These are phyloP conservation scores for Dipodomys spectabilis DNA, from an alignment of 2,113 vertebrate genomes.

Conservation along the genomic window DNA sequence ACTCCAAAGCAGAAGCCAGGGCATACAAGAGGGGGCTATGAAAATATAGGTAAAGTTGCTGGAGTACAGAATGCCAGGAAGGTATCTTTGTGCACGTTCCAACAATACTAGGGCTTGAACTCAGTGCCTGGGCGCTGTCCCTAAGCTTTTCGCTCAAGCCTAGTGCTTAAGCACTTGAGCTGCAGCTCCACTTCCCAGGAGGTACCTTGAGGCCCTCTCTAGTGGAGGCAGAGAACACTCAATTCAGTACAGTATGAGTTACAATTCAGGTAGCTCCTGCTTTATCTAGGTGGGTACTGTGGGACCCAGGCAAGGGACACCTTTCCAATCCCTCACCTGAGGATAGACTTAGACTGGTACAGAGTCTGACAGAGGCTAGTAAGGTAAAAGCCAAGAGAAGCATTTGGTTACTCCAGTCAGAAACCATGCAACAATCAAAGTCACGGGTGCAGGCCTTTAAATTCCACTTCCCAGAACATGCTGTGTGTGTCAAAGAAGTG, in stretches of 20 bases:
- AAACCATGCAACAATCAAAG: not conserved
- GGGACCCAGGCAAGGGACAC: not conserved
- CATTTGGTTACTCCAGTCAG: not conserved
- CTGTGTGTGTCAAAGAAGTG: constrained; percentile 25
- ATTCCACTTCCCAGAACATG: not conserved
- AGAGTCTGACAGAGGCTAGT: not conserved
- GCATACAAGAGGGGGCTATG: not conserved
- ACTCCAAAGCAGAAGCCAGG: not conserved
- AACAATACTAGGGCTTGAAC: no score
- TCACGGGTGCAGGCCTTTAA: not conserved
- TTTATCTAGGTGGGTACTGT: not conserved
- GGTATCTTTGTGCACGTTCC: not conserved
- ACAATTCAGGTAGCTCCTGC: not conserved
- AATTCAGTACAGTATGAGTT: not conserved
- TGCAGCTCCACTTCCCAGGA: not conserved
- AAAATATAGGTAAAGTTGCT: not conserved
- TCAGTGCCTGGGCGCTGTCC: no score
- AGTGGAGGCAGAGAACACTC: not conserved
- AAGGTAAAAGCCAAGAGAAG: not conserved
- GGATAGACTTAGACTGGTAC: not conserved
- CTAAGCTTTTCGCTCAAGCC: no score
- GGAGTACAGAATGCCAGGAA: not conserved
- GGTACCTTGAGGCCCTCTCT: not conserved
- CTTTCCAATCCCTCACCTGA: not conserved
- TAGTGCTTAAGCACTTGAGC: no score